Evolutionary conservation across 2,888 invertebrate species (phyloP), one percentile per base, ranked within the genome.

Genomic region (Automeris io): DNA sequence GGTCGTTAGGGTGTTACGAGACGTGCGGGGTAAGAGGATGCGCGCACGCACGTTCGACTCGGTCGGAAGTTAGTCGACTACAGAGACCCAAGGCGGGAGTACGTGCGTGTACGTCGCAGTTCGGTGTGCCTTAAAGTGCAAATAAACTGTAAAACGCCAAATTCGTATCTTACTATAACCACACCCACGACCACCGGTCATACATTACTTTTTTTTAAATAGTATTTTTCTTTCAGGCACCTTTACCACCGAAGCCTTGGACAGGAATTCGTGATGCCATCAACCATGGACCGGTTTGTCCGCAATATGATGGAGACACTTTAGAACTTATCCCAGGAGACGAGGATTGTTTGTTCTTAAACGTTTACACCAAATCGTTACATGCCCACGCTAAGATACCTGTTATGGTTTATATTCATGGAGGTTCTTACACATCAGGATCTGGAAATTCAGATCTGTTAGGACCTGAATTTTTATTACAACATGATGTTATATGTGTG

Each of bases 341-440:
- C 24, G 80, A 80, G 51, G 70, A 79, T 43, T 80, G 80, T 18
- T 56, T 81, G 12, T 74, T 66, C 22, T 43, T 79, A 2, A 81
- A 81, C 26, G 57, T 81, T 2, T 80, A 79, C 35, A 68, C 75
- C 3, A 66, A 60, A 46, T 55, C 61, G 2, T 24, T 70, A 22
- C 36, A 47, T 6, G 37, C 42, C 6, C 43, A 40, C 12, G 49
- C 60, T 4, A 62, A 61, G 37, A 46, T 65, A n/a, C 77, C 83
- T 0, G 85, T 83, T 1, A 72, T 86, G 69, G 70, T 87, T 0
- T 85, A 65, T 49, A 70, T 85, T 23, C 79, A 85, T 40, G 83
- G 82, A 2, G 86, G 85, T 1, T 71, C 61, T 5, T 83, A 64
- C 39, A 55, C 66, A 44, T 65, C 65, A 11, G 83, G 83, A 1